Conservation (phyloP, 1,140 invertebrate genomes). For the Lethocerus indicus region DNA sequence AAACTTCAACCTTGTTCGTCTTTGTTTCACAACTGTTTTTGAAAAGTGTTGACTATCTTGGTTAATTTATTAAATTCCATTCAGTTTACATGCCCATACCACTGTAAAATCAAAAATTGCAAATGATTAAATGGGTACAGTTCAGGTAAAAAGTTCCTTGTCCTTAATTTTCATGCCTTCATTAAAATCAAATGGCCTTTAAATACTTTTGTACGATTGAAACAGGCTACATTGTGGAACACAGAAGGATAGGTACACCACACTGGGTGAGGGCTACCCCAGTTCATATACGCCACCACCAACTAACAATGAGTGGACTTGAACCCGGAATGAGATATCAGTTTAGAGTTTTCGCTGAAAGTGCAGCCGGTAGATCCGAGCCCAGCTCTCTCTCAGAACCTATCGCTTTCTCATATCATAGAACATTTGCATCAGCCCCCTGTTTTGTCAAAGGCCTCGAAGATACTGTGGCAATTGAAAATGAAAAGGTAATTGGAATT, state of each 20-base stretch:
- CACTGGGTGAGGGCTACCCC: conserved; percentile 62
- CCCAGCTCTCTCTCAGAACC: conserved; percentile 61
- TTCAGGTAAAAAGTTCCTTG: too few relatives aligned
- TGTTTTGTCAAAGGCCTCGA: conserved; percentile 44
- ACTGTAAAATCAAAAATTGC: too few relatives aligned
- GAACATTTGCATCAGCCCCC: conserved; percentile 43
- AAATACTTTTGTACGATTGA: not conserved
- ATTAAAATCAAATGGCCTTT: too few relatives aligned
- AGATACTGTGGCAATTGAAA: conserved; percentile 50
- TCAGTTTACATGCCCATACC: too few relatives aligned
- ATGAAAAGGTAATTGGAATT: conserved; percentile 44
- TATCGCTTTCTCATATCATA: conserved; percentile 52
- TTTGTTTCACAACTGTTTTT: too few relatives aligned
- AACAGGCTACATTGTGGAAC: conserved; percentile 55
- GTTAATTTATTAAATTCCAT: too few relatives aligned
- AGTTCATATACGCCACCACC: conserved; percentile 42
- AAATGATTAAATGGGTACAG: too few relatives aligned
- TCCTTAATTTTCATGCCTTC: too few relatives aligned
- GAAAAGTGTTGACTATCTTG: too few relatives aligned
- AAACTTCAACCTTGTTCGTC: too few relatives aligned
- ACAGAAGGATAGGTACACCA: conserved; percentile 51
- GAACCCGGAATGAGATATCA: conserved; percentile 77
- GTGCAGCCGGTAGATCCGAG: conserved; percentile 61
- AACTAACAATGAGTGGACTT: conserved; percentile 56
- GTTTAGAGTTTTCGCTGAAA: conserved; percentile 76